Evolutionary conservation across 2,888 invertebrate genomes (phyloP).

Genomic region (Ethmia dodecea): DNA sequence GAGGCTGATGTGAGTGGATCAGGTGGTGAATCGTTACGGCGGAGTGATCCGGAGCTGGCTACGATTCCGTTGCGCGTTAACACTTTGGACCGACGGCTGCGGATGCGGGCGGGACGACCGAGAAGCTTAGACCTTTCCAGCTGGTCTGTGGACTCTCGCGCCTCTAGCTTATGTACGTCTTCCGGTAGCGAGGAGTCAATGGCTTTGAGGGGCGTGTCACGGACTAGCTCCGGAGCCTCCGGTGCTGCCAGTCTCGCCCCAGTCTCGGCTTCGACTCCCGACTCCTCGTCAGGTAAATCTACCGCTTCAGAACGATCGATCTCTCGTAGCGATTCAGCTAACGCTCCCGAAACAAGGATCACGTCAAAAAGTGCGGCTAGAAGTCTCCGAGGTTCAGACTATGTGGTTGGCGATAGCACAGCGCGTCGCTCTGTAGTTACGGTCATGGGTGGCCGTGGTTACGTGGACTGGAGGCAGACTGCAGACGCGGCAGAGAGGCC

Average conservation of each 20-base stretch:
- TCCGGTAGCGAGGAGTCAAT: conserved; percentile 92
- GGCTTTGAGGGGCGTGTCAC: conserved; percentile 84
- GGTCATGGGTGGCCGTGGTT: conserved; percentile 92
- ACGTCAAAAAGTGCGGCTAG: conserved; percentile 47
- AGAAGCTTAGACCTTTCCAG: conserved; percentile 89
- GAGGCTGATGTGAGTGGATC: conserved; percentile 84
- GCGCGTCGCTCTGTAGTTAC: conserved; percentile 88
- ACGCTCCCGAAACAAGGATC: conserved; percentile 30
- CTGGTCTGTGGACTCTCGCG: conserved; percentile 92
- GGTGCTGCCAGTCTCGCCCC: conserved; percentile 78
- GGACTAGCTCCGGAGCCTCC: conserved; percentile 87
- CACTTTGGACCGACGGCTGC: conserved; percentile 87
- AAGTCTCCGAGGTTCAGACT: conserved; percentile 61
- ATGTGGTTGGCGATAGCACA: conserved; percentile 59
- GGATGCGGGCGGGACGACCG: conserved; percentile 90
- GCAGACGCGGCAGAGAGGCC: conserved; percentile 79
- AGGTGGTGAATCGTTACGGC: conserved; percentile 84
- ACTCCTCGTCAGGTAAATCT: conserved; percentile 59
- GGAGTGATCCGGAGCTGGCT: conserved; percentile 91
- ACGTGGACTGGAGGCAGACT: conserved; percentile 90
- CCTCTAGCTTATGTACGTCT: conserved; percentile 88
- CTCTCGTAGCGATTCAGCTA: conserved; percentile 49
- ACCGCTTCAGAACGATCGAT: conserved; percentile 57
- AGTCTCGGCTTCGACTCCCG: conserved; percentile 66
- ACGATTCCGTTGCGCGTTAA: conserved; percentile 90